Percentiles rank a stretch among this genome's conserved stretches.
Evolutionary conservation across 2,888 invertebrate genomes (phyloP).

Genomic region (Copidosoma aretas): DNA sequence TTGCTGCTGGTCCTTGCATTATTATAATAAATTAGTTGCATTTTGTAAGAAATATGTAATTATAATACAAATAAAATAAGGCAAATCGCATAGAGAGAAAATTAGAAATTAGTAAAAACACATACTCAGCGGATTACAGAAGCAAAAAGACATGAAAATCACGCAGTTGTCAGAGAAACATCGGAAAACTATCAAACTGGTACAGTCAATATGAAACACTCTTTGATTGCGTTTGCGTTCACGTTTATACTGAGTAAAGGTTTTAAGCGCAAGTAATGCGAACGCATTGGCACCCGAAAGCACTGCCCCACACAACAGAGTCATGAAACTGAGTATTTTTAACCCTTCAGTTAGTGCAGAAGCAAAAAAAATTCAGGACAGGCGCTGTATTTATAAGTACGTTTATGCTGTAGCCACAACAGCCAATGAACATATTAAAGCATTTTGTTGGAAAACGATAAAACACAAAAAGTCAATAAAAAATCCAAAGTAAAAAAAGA

Average conservation of each 20-base stretch:
- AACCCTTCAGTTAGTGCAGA: constrained; percentile 48
- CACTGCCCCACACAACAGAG: constrained; percentile 26
- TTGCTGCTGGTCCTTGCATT: too few species aligned
- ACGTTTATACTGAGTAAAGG: background rate
- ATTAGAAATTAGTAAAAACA: too few species aligned
- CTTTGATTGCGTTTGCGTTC: background rate
- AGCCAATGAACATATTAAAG: constrained; percentile 15
- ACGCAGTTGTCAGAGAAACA: background rate
- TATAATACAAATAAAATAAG: too few species aligned
- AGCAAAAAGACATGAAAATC: constrained; percentile 41
- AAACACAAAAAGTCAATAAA: constrained; percentile 1
- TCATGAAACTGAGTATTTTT: constrained; percentile 50
- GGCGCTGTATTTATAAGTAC: constrained; percentile 36
- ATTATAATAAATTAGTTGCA: too few species aligned
- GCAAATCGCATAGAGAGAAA: too few species aligned
- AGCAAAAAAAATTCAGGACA: constrained; percentile 46
- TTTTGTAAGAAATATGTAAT: too few species aligned
- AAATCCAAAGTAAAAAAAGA: background rate
- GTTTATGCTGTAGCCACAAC: constrained; percentile 21
- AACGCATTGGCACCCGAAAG: constrained; percentile 17
- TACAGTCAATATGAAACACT: too few species aligned
- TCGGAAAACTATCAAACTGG: background rate
- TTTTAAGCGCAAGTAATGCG: background rate
- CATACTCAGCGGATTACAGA: constrained; percentile 2
- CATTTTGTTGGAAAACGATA: constrained; percentile 18